phyloP scores from a whole-genome alignment of 2,797 vertebrate genomes.

The Pyrocephalus nanus region DNA sequence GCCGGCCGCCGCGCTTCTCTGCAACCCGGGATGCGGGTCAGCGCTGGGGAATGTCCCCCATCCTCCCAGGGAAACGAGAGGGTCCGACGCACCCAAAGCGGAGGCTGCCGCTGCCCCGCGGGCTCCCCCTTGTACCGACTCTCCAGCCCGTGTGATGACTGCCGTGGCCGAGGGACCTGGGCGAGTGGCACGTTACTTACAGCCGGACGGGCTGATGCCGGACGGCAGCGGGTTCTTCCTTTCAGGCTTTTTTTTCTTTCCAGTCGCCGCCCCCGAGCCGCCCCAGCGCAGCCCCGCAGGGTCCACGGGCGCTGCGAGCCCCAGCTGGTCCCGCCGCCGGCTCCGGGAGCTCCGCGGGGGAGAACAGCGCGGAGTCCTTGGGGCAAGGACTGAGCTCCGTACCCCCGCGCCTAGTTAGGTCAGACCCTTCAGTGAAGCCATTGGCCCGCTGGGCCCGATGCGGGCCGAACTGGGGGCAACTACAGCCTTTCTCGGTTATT shows the following conservation, averaged over 20 bases:
- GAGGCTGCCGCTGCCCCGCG: neutral
- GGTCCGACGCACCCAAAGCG: neutral
- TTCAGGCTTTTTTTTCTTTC: no score
- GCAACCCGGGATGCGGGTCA: no score
- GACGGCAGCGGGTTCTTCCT: neutral
- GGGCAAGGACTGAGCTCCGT: neutral
- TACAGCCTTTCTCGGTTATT: neutral
- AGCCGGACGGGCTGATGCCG: neutral
- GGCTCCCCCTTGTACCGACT: neutral
- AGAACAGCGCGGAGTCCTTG: fast-evolving
- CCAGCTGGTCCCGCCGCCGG: neutral
- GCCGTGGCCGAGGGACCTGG: neutral
- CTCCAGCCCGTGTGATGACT: no score
- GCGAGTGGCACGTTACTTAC: fast-evolving
- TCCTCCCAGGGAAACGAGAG: neutral
- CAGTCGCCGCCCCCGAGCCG: neutral
- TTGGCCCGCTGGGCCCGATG: neutral
- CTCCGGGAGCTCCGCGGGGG: neutral
- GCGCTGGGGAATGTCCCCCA: neutral
- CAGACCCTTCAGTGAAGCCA: neutral
- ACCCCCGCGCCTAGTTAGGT: neutral
- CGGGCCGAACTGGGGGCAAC: neutral
- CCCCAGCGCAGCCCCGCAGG: neutral
- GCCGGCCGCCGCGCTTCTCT: neutral
- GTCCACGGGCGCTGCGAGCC: neutral